Conservation (phyloP, 2,113 vertebrate genomes). For the Benitochromis conjunctus region DNA sequence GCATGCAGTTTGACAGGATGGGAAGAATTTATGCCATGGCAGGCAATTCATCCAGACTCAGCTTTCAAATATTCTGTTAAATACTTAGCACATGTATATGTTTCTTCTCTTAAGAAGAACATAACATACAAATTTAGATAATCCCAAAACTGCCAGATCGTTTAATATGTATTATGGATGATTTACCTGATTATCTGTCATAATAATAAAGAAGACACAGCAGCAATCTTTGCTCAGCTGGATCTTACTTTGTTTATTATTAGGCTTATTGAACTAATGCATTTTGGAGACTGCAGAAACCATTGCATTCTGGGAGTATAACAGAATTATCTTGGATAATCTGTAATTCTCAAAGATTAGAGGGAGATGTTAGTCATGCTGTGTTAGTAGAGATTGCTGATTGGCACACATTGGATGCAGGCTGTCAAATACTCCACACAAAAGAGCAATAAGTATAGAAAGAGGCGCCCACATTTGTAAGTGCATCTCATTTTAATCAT, state of each 20-base stretch:
- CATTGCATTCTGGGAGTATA: conserved; percentile 41
- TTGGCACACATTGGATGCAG: conserved; percentile 34
- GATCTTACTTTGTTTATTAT: conserved; percentile 13
- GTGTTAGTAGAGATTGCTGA: conserved; percentile 47
- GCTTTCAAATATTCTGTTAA: not conserved
- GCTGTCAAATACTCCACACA: conserved; percentile 36
- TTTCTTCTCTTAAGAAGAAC: not conserved
- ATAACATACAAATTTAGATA: not conserved
- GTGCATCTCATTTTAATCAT: conserved; percentile 39
- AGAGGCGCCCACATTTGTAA: conserved; percentile 28
- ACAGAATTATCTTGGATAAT: conserved; percentile 68
- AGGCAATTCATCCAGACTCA: conserved; percentile 13
- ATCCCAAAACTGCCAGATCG: not conserved
- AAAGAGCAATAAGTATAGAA: conserved; percentile 4
- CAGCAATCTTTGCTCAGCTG: not conserved
- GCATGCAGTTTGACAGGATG: conserved; percentile 62
- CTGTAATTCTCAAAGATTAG: conserved; percentile 62
- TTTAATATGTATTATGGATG: not conserved
- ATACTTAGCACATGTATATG: not conserved
- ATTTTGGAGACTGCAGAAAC: conserved; percentile 26
- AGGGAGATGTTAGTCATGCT: conserved; percentile 62
- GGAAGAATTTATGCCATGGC: conserved; percentile 19
- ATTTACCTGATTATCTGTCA: conserved; percentile 9
- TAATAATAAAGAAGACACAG: not conserved
- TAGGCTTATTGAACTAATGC: conserved; percentile 29